Base-by-base conservation (phyloP, 2,888 invertebrate species). In the Brachycybe producta region DNA sequence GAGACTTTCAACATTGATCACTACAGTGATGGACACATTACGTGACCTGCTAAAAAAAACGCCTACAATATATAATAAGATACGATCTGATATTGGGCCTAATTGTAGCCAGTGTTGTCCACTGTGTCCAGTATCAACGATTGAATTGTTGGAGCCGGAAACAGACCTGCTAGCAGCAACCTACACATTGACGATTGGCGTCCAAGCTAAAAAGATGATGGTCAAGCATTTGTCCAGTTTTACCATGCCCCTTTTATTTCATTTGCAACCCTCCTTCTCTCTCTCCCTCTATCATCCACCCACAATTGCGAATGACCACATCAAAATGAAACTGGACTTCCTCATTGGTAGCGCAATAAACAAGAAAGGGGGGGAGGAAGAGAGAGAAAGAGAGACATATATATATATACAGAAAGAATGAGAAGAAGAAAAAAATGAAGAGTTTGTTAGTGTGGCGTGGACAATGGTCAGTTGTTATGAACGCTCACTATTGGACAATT, bases 321-420 rank as follows among this genome's bases (percentile, higher is more conserved):
- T 23, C n/a, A 26, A 19, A 23, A 23, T 19, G 24, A 19, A 7
- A 41, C 21, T 41, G 24, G 5, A 41, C 26, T 23, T 41, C 24
- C 41, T 41, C 24, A 23, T 41, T 41, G 41, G 41, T 23, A 41
- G 41, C n/a, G n/a, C 24, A 41, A 41, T 41, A 41, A 24, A 41
- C 41, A 41, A 13, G 41, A 41, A 26, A 15, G 8, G 23, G 23
- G 23, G 8, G 7, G 38, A 36, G 38, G 38, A n/a, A n/a, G n/a
- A n/a, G n/a, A n/a, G n/a, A n/a, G n/a, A n/a, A n/a, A n/a, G n/a
- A n/a, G n/a, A n/a, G n/a, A n/a, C n/a, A n/a, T n/a, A n/a, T n/a
- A n/a, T n/a, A n/a, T n/a, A n/a, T n/a, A n/a, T n/a, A n/a, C n/a
- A n/a, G n/a, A n/a, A n/a, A n/a, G n/a, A n/a, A n/a, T n/a, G n/a